Evolutionary conservation across 2,888 invertebrate genomes (phyloP).

Genomic region (Eilema griseolum): DNA sequence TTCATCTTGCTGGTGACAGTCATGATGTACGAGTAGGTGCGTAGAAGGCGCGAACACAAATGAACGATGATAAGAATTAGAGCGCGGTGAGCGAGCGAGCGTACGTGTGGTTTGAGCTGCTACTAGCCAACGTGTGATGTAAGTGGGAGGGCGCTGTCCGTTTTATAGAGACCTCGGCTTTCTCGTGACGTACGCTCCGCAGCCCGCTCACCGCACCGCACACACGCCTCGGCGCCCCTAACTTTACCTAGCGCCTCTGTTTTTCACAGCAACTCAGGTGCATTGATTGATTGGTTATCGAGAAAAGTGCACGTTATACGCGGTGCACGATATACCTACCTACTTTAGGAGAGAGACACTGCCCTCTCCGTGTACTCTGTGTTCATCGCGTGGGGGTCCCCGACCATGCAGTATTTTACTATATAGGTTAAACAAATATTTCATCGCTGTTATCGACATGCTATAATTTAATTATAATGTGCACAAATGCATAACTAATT

Average conservation of each 20-base stretch:
- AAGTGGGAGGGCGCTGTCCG: conserved; percentile 75
- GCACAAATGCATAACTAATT: no score
- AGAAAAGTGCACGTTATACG: conserved; percentile 46
- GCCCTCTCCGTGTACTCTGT: no score
- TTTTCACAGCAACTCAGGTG: conserved; percentile 67
- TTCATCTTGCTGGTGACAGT: conserved; percentile 86
- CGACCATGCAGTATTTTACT: no score
- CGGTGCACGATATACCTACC: not conserved
- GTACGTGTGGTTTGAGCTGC: conserved; percentile 68
- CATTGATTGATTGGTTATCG: conserved; percentile 64
- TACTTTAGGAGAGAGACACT: no score
- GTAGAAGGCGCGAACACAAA: conserved; percentile 68
- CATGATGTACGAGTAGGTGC: conserved; percentile 75
- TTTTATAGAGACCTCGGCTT: conserved; percentile 84
- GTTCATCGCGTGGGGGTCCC: no score
- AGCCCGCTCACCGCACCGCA: conserved; percentile 63
- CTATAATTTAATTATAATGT: no score
- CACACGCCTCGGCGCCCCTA: conserved; percentile 45
- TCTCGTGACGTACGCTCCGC: conserved; percentile 75
- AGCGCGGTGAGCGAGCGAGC: conserved; percentile 70
- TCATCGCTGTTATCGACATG: no score
- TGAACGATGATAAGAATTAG: conserved; percentile 64
- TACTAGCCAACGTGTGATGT: conserved; percentile 77
- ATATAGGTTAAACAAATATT: no score
- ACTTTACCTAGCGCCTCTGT: conserved; percentile 74